Base-by-base conservation (phyloP, 2,888 invertebrate species). In the Drosophila prolongata region DNA sequence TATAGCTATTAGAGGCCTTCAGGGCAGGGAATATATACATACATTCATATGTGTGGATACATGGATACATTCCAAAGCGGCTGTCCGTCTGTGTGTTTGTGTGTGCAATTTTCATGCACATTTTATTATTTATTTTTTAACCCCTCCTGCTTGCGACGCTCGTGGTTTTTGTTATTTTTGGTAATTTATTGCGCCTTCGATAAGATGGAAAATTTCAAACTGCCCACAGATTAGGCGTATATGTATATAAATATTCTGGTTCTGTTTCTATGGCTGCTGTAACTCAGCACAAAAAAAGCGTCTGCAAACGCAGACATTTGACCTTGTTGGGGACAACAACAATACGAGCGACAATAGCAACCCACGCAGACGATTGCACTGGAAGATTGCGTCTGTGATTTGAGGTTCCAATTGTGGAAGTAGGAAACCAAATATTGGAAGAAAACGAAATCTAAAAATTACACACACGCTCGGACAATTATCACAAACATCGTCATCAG, bases 221-320 rank as follows among this genome's bases (percentile, higher is more conserved):
- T n/a, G 62, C 62, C 62, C 42, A 66, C 62, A 62, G 62, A 47
- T 27, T 64, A 61, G 61, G 16, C 35, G 30, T 47, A 30, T 46
- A 16, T 37, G 37, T 37, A 16, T 37, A 54, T 37, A 16, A 14
- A 8, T 27, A 10, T 38, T 30, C n/a, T 38, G 16, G 58, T 40
- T 57, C 3, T 30, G 16, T 30, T 58, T 59, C 46, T 37, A 19
- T 44, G 65, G 27, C 42, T 49, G 62, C 62, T 62, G 62, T 62
- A 62, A 61, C 35, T 53, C 44, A 53, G 24, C 4, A 47, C 14
- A 47, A 30, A 47, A 47, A 67, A 44, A 40, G 57, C 71, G 66
- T 70, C 66, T 66, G 65, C 65, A 68, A 44, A 38, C 44, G 54
- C 86, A 80, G 80, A 87, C 88, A 81, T 71, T 78, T 87, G 88